phyloP scores from a whole-genome alignment of 2,797 vertebrate species.

The Amblyopsis hoosieri region DNA sequence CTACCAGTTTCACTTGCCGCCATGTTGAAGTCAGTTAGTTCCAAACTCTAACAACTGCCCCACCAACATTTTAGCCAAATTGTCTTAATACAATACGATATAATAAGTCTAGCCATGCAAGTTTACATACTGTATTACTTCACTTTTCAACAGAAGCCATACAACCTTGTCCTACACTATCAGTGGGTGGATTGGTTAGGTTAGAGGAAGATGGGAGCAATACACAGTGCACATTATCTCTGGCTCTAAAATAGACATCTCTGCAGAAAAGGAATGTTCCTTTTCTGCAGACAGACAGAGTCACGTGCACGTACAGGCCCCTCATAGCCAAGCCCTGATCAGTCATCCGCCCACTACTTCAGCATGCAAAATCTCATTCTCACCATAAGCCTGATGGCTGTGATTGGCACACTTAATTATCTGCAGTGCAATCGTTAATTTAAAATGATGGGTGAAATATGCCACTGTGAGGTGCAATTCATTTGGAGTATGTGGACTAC shows the following conservation, averaged over 20 bases:
- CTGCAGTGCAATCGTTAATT: constrained; percentile 59
- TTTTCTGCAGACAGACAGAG: constrained; percentile 9
- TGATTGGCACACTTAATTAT: constrained; percentile 66
- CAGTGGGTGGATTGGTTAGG: neutral
- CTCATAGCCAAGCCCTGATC: constrained; percentile 42
- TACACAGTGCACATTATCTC: constrained; percentile 16
- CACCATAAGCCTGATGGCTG: constrained; percentile 32
- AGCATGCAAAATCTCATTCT: constrained; percentile 23
- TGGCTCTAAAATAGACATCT: constrained; percentile 15
- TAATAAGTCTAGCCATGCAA: no score
- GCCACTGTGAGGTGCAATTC: constrained; percentile 48
- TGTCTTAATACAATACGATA: no score
- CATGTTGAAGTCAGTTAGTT: no score
- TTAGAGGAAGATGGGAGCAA: constrained; percentile 39
- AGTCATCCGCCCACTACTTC: constrained; percentile 37
- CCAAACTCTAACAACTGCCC: no score
- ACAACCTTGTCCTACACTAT: no score
- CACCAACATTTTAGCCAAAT: no score
- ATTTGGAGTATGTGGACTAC: constrained; percentile 36
- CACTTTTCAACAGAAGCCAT: no score
- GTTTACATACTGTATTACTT: no score
- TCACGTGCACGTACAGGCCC: constrained; percentile 24
- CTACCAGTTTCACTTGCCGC: no score
- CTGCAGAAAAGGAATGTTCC: neutral
- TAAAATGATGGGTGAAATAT: constrained; percentile 45